Evolutionary conservation across 1,140 invertebrate species (phyloP).

Genomic region (Monochamus saltuarius): DNA sequence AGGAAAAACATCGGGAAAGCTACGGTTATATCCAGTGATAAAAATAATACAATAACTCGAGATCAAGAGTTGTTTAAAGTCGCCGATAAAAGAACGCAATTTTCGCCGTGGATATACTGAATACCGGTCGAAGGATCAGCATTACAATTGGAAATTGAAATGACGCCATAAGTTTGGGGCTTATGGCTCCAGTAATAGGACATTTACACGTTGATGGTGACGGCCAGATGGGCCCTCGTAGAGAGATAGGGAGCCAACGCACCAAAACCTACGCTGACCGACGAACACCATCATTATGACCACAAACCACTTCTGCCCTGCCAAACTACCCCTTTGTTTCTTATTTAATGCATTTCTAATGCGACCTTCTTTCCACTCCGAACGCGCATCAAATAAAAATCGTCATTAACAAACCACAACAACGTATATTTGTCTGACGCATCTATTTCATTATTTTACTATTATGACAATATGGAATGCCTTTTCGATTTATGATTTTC

Average conservation of each 20-base stretch:
- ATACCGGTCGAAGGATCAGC: slow-evolving; percentile 30
- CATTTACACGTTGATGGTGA: slow-evolving; percentile 45
- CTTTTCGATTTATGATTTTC: too few relatives aligned
- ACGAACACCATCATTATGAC: slow-evolving; percentile 15
- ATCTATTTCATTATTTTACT: too few relatives aligned
- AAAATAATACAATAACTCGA: slow-evolving; percentile 39
- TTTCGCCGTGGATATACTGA: slow-evolving; percentile 22
- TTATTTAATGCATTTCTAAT: slow-evolving; percentile 22
- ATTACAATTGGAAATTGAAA: slow-evolving; percentile 52
- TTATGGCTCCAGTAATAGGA: slow-evolving; percentile 44
- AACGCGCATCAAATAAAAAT: too few relatives aligned
- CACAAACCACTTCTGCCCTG: slow-evolving; percentile 11
- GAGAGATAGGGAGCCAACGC: slow-evolving; percentile 5
- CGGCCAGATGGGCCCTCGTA: slow-evolving; percentile 21
- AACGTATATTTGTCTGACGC: too few relatives aligned
- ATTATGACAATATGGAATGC: too few relatives aligned
- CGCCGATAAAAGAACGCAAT: slow-evolving; percentile 41
- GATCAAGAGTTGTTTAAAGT: slow-evolving; percentile 40
- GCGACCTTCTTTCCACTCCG: background rate
- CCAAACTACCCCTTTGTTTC: slow-evolving; percentile 9
- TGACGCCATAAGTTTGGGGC: slow-evolving; percentile 44
- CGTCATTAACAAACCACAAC: too few relatives aligned
- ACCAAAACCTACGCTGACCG: slow-evolving; percentile 15
- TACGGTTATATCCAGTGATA: slow-evolving; percentile 26
- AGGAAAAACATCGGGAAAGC: background rate